These are phyloP conservation scores for Acanthacorydalis orientalis DNA, from an alignment of 2,888 invertebrate species.

Conservation along the genomic window DNA sequence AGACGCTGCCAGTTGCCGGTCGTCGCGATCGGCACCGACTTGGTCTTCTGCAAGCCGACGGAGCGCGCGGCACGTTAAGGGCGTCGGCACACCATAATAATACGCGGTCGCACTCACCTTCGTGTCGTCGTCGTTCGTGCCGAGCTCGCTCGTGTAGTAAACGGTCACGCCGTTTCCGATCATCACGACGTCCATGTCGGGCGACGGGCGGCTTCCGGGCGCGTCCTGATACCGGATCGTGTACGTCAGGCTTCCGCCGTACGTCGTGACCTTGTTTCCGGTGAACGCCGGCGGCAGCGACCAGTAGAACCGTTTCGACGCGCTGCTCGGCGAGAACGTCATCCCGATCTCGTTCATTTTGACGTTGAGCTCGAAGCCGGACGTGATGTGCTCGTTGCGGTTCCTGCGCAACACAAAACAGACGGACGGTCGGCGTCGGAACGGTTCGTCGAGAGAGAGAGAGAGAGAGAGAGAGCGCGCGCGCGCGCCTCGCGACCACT, in stretches of 20 bases:
- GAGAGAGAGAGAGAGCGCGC: too few species aligned
- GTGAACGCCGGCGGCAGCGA: slow-evolving; percentile 51
- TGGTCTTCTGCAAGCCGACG: slow-evolving; percentile 26
- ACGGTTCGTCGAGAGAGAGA: neutral
- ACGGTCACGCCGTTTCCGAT: slow-evolving; percentile 61
- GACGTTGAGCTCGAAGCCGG: slow-evolving; percentile 34
- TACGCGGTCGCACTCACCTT: slow-evolving; percentile 32
- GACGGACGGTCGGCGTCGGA: too few species aligned
- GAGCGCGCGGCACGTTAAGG: too few species aligned
- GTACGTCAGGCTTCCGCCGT: slow-evolving; percentile 67
- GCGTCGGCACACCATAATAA: too few species aligned
- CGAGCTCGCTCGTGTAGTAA: slow-evolving; percentile 44
- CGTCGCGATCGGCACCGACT: slow-evolving; percentile 47
- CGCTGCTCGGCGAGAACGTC: slow-evolving; percentile 28
- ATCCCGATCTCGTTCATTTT: slow-evolving; percentile 45
- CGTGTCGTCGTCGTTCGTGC: slow-evolving; percentile 29
- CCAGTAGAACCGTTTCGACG: slow-evolving; percentile 46
- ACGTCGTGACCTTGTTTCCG: slow-evolving; percentile 67
- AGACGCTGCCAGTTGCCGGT: slow-evolving; percentile 42
- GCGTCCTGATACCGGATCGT: slow-evolving; percentile 49
- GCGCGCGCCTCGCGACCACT: slow-evolving; percentile 10
- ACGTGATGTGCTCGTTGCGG: slow-evolving; percentile 25
- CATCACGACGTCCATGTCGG: slow-evolving; percentile 69
- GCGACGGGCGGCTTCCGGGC: slow-evolving; percentile 31
- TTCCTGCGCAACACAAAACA: neutral